Base-by-base conservation (phyloP, 2,888 invertebrate species). In the Hypsopygia costalis region DNA sequence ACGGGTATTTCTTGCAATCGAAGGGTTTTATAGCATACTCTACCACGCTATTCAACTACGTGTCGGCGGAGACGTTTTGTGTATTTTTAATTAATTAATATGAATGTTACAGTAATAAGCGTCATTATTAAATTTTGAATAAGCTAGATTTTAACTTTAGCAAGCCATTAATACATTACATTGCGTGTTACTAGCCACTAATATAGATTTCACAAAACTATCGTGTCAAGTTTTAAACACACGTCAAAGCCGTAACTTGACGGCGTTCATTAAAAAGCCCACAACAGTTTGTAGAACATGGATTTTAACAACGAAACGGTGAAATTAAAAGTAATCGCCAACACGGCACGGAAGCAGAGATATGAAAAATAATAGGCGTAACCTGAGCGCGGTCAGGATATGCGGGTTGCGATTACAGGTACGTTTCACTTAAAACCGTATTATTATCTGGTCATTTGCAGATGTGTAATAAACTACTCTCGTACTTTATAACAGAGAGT, bases 271-370 rank as follows among this genome's bases (percentile, higher is more conserved):
- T 79, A 73, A 76, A 71, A 73, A 66, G 62, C 60, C 55, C 64
- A 71, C 69, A 72, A 65, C 68, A 68, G 64, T 77, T 78, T 70
- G 69, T 71, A 66, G 61, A 66, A 74, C 75, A 72, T 65, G 73
- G 60, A 68, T 75, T 71, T 69, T 63, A 71, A 65, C 62, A 63
- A 59, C 60, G 59, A 67, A 69, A 74, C 67, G 68, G 71, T 63
- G 67, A 67, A 74, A 81, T 81, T 82, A 82, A 83, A 83, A 82
- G 65, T 81, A 78, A 86, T 81, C 70, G 69, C 60, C 55, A 60
- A 57, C 58, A 62, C 58, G 65, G 63, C 62, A 68, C 70, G 76
- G 69, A 73, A 72, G 62, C 69, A 60, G 66, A 74, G 74, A 79
- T 79, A 81, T 81, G 78, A 75, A 75, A 74, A 81, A 80, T 77